Evolutionary conservation across 2,888 invertebrate species (phyloP).

Genomic region (Fragum fragum): DNA sequence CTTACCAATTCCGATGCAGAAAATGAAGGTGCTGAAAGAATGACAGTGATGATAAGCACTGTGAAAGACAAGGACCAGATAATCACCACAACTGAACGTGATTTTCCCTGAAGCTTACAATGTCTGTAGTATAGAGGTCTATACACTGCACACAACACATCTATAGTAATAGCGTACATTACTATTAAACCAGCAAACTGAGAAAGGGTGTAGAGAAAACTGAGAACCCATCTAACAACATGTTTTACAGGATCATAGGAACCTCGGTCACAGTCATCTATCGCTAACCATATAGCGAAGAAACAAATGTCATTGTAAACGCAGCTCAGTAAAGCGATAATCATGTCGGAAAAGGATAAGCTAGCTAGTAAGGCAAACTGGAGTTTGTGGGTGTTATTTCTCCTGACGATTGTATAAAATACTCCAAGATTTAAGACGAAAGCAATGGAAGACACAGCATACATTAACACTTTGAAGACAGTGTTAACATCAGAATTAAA

Average conservation of each 20-base stretch:
- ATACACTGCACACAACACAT: slow-evolving; percentile 3
- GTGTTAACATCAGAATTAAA: no score
- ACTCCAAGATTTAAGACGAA: not conserved
- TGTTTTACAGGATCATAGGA: not conserved
- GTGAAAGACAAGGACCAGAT: not conserved
- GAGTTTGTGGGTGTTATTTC: not conserved
- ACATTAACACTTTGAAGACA: not conserved
- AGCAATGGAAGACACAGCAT: not conserved
- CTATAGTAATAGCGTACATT: slow-evolving; percentile 1
- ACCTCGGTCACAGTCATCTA: not conserved
- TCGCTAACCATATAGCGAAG: not conserved
- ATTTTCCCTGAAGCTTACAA: not conserved
- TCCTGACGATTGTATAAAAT: not conserved
- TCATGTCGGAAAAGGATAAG: not conserved
- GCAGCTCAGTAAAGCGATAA: not conserved
- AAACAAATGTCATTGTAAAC: not conserved
- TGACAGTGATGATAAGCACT: not conserved
- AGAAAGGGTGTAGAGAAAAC: not conserved
- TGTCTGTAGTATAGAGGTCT: slow-evolving; percentile 11
- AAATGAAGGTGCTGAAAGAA: not conserved
- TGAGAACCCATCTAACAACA: not conserved
- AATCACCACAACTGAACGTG: not conserved
- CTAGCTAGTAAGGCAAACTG: not conserved
- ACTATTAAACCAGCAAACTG: not conserved
- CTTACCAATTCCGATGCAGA: no score